Evolutionary conservation across 2,113 vertebrate species (phyloP), one percentile per base, ranked within the genome.

Genomic region (Lates calcarifer): DNA sequence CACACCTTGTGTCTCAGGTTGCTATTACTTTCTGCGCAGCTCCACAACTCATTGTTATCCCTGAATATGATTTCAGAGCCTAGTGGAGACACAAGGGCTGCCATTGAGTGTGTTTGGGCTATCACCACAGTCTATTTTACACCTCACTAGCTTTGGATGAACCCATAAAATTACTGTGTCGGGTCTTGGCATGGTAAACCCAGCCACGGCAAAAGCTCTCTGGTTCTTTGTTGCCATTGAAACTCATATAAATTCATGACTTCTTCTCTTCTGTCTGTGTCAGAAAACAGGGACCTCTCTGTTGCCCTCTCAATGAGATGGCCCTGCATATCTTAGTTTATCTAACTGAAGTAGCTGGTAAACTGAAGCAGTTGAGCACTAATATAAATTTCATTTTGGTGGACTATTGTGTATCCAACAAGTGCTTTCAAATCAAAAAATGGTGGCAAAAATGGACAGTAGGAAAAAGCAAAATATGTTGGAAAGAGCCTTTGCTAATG

Each of bases 91-190:
- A 92, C 79, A 83, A 74, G 82, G 83, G 83, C 74, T 81, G 79
- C 85, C 55, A 84, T 68, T 76, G 78, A 84, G 64, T 86, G 56
- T 81, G 81, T 89, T 88, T 84, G 79, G 85, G 79, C 85, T 89
- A 93, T 91, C 76, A 49, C 85, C 70, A 89, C 81, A 93, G 90
- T 92, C 91, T 90, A 93, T 95, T 94, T 94, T 93, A 94, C 91
- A 94, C 91, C 89, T 94, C 93, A 92, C 91, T 90, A 91, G 84
- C 82, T 93, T 88, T 88, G 82, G 89, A 92, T 94, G 87, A 93
- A 92, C 90, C 77, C 89, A 90, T 90, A 90, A 91, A 91, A 92
- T 87, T 78, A 86, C 62, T 58, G 81, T 75, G 66, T 83, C n/a
- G 71, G 73, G 84, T 49, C 65, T 79, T 51, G 74, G 78, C 84